These are phyloP conservation scores for Pantherophis alleghaniensis DNA, from an alignment of 2,797 vertebrate species.

Conservation along the genomic window DNA sequence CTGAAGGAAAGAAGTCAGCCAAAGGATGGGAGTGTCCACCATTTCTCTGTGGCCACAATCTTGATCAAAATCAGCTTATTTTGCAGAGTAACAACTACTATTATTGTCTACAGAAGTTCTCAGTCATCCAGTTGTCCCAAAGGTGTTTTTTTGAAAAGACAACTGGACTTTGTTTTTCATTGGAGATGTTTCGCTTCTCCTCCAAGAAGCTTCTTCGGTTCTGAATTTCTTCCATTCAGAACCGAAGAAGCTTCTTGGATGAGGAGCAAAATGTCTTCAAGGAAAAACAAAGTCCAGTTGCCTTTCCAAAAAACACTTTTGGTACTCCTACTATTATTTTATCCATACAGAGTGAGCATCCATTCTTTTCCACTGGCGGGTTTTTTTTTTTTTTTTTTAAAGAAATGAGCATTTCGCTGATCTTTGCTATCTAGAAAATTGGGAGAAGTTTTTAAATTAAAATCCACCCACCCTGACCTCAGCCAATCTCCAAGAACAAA, in stretches of 20 bases:
- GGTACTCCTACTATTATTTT: not conserved
- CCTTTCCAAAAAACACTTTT: not conserved
- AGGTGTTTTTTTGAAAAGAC: not conserved
- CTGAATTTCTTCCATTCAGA: not conserved
- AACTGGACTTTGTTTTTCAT: not conserved
- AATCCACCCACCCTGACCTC: not conserved
- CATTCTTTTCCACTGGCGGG: not conserved
- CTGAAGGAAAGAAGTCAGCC: not conserved
- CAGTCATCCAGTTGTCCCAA: not conserved
- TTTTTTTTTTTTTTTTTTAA: not conserved
- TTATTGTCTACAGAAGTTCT: not conserved
- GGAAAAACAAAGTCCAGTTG: not conserved
- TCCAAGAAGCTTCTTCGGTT: not conserved
- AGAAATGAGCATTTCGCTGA: not conserved
- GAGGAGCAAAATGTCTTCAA: not conserved
- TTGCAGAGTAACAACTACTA: not conserved
- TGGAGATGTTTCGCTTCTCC: not conserved
- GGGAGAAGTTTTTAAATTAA: not conserved
- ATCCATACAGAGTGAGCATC: not conserved
- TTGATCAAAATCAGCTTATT: not conserved
- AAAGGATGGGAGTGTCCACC: too few relatives aligned
- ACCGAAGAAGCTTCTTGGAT: not conserved
- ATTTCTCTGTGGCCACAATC: not conserved
- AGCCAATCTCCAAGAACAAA: slow-evolving; percentile 9
- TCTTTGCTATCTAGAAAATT: slow-evolving; percentile 1